Evolutionary conservation across 2,797 vertebrate genomes (phyloP), one percentile per base, ranked within the genome.

Genomic region (Setipinna tenuifilis): DNA sequence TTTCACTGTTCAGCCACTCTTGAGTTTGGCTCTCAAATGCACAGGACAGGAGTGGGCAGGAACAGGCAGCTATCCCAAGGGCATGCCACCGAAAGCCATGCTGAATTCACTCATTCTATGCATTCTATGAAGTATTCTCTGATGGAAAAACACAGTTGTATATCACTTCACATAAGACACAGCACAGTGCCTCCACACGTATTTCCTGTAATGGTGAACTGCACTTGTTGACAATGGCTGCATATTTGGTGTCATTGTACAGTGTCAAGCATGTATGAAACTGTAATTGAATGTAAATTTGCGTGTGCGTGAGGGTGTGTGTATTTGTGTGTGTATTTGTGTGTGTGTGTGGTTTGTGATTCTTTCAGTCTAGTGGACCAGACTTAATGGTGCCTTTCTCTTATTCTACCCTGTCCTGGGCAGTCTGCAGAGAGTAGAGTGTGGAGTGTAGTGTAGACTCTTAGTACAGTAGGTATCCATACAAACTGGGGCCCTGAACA

Each of bases 251-350:
- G 3, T 75, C 68, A 75, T 41, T 75, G 17, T 81, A 41, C n/a
- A 62, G 57, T 48, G 62, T 21, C 57, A 78, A 41, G 16, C 31
- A 48, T 80, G 82, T 23, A 0, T 86, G 87, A 41, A 65, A 65
- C 25, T 80, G 23, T 85, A 23, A 17, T 0, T 84, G 86, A 57
- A 28, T 85, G 59, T 28, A 19, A 25, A 9, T 59, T 25, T 19
- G 23, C 50, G 44, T 28, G 23, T 81, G 78, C 50, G 58, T 81
- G 78, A 31, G 23, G 17, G 78, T 85, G 58, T 46, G 78, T 31
- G n/a, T 82, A 9, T 82, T 35, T 61, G 61, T 48, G 48, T 75
- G 57, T 46, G 31, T n/a, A 0, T 28, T 17, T 41, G 16, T 2
- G 35, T 61, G 61, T 48, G 48, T 75, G 57, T 46, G 31, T n/a